Base-by-base conservation (phyloP, 1,140 invertebrate species). In the Drosophila setifemur region DNA sequence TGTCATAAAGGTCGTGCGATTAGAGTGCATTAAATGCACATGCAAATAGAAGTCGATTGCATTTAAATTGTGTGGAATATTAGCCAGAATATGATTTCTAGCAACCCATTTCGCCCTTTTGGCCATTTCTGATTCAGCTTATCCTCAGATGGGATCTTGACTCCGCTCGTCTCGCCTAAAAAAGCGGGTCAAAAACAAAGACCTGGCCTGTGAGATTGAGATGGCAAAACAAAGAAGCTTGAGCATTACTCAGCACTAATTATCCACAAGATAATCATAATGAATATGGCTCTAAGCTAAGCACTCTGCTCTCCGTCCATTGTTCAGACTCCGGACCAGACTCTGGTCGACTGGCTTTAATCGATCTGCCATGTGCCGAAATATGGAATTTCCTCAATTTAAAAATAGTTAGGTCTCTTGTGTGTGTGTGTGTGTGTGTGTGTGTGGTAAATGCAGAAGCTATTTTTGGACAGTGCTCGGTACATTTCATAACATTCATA, bases 381-480 rank as follows among this genome's bases (percentile, higher is more conserved):
- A 71, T 74, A 21, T 60, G 79, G 74, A 79, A 79, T 83, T 83
- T 83, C 79, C 79, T 83, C 64, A 61, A 55, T 79, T 85, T 85
- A 72, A 49, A 82, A 82, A 83, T 81, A 81, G 67, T 72, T 57
- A 58, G 55, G 43, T 12, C 60, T 48, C 44, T 73, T 44, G 26
- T 57, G 67, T n/a, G n/a, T n/a, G n/a, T n/a, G n/a, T n/a, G n/a
- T 52, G 25, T 25, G 37, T n/a, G n/a, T n/a, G n/a, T n/a, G n/a
- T n/a, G n/a, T 52, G 25, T 25, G 37, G 39, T 42, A 64, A 57
- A 53, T 78, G 33, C 67, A 71, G 42, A 50, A 71, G 63, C 70
- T 85, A 74, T 83, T 79, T 74, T 66, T 85, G 43, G 35, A 33
- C 23, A 26, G n/a, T 25, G 29, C 49, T 63, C 70, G 73, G 43